Evolutionary conservation across 2,797 vertebrate genomes (phyloP).

Genomic region (Takifugu rubripes): DNA sequence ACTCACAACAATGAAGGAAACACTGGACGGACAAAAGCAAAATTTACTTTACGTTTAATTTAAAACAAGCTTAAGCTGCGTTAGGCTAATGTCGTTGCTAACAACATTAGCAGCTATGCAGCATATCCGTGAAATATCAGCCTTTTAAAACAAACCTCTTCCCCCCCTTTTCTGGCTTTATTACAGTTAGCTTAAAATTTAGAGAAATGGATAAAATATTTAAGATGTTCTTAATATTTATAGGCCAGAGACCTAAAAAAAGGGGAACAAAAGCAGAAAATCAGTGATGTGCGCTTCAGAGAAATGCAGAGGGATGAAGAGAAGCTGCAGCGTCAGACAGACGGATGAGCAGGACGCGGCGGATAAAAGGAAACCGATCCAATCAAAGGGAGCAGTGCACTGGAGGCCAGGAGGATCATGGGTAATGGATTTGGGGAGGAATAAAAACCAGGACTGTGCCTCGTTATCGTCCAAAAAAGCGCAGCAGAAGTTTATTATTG

Average conservation of each 20-base stretch:
- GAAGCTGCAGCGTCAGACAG: conserved; percentile 1
- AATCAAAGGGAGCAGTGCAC: conserved; percentile 10
- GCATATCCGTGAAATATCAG: too few species aligned
- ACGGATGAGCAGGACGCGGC: neutral
- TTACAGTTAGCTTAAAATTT: neutral
- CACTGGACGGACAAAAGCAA: too few species aligned
- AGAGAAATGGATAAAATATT: conserved; percentile 7
- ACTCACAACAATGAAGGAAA: too few species aligned
- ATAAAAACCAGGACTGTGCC: neutral
- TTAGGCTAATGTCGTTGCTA: too few species aligned
- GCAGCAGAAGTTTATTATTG: neutral
- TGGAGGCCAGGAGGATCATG: conserved; percentile 9
- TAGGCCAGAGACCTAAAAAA: neutral
- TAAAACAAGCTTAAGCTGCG: too few species aligned
- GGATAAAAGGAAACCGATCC: conserved; percentile 11
- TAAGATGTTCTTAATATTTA: conserved; percentile 1
- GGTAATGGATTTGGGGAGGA: conserved; percentile 1
- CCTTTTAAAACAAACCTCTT: too few species aligned
- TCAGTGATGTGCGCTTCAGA: conserved; percentile 7
- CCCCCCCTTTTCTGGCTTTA: neutral
- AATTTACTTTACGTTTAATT: too few species aligned
- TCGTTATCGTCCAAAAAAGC: neutral
- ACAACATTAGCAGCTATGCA: too few species aligned
- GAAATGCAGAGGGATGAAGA: conserved; percentile 12
- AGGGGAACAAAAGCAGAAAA: neutral